Conservation (phyloP, 2,888 invertebrate species). For the Parnassius apollo region DNA sequence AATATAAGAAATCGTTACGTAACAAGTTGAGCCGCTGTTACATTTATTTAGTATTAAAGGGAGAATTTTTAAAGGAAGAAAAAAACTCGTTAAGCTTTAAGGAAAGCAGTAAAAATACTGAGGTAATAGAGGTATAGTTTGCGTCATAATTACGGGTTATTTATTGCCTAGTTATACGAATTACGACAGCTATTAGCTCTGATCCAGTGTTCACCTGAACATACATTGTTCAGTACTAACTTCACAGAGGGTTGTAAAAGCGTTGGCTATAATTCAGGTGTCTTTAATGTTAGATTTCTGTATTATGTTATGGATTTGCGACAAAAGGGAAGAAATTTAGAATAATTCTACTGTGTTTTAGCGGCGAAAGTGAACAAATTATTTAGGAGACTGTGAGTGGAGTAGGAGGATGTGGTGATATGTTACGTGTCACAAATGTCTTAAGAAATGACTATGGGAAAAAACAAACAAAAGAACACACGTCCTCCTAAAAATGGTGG, state of each 20-base stretch:
- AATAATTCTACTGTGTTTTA: neutral
- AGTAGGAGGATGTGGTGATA: no score
- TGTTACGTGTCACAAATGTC: neutral
- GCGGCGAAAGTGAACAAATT: neutral
- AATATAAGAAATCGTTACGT: no score
- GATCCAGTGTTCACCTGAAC: constrained; percentile 3
- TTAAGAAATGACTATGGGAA: no score
- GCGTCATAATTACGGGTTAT: constrained; percentile 16
- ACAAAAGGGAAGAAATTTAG: neutral
- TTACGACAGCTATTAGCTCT: constrained; percentile 9
- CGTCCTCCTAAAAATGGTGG: no score
- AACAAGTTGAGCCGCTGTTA: no score
- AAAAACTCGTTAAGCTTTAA: constrained; percentile 2
- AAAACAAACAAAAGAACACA: no score
- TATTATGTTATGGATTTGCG: neutral
- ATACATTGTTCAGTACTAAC: neutral
- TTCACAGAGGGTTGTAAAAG: neutral
- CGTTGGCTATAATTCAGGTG: neutral
- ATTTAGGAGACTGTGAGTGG: neutral
- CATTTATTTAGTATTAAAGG: no score
- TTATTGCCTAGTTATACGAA: constrained; percentile 11
- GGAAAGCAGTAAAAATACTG: constrained; percentile 6
- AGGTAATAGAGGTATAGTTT: constrained; percentile 17
- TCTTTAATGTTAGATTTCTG: neutral
- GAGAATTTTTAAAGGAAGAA: no score